These are phyloP conservation scores for Eupithecia vulgata DNA, from an alignment of 2,888 invertebrate species.

Conservation along the genomic window DNA sequence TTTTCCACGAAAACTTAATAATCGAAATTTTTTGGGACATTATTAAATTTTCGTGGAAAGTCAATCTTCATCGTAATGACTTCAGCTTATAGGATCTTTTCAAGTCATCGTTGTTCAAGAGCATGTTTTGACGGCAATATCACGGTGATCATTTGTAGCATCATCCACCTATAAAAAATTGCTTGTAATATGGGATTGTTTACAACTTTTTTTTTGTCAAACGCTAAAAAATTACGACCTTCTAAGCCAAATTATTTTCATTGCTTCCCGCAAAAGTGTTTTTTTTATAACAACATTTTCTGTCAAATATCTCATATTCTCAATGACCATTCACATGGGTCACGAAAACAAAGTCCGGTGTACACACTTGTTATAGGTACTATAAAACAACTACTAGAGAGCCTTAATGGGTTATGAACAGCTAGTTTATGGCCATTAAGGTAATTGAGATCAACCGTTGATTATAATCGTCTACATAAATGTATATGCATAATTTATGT, in stretches of 20 bases:
- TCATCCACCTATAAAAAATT: neutral
- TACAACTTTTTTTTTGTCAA: neutral
- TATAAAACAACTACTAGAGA: neutral
- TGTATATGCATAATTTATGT: conserved; percentile 5
- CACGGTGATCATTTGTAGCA: neutral
- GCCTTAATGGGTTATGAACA: conserved; percentile 30
- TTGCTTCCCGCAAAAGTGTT: neutral
- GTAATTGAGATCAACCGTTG: conserved; percentile 32
- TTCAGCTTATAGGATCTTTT: neutral
- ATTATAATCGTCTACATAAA: conserved; percentile 19
- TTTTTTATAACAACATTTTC: neutral
- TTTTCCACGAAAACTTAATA: too few relatives aligned
- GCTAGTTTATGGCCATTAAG: conserved; percentile 28
- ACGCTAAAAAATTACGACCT: neutral
- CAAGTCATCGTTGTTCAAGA: neutral
- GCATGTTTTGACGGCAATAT: too few relatives aligned
- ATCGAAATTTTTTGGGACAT: too few relatives aligned
- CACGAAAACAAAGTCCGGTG: neutral
- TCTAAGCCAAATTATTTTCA: neutral
- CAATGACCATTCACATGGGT: neutral
- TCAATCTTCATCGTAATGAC: neutral
- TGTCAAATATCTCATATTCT: neutral
- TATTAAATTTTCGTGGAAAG: too few relatives aligned
- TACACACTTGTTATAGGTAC: conserved; percentile 1
- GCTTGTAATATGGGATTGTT: neutral